phyloP scores from a whole-genome alignment of 2,888 invertebrate genomes.

The Stenoptilia bipunctidactyla region DNA sequence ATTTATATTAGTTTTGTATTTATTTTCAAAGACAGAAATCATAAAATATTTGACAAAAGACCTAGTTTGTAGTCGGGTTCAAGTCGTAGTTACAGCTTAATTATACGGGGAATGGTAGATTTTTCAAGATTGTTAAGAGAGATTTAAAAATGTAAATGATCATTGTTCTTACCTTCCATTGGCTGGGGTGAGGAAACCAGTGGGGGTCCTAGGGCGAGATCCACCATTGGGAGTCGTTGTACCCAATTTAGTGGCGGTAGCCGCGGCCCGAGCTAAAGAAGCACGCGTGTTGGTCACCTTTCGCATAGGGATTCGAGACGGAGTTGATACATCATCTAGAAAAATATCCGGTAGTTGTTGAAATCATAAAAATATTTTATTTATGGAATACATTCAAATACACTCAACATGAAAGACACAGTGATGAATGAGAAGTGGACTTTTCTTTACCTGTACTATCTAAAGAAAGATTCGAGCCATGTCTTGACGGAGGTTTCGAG shows the following conservation, averaged over 20 bases:
- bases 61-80: too few species aligned
- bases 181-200: slow-evolving; percentile 82
- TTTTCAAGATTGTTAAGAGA: too few species aligned
- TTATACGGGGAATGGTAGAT: too few species aligned
- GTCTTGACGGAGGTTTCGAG: slow-evolving; percentile 93
- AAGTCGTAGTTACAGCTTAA: too few species aligned
- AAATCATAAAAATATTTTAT: not conserved
- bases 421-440: too few species aligned
- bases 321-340: slow-evolving; percentile 79
- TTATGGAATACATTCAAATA: not conserved
- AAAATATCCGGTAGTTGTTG: not conserved
- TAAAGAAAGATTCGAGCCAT: slow-evolving; percentile 91
- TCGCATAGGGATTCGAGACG: slow-evolving; percentile 85
- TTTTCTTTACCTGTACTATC: slow-evolving; percentile 89
- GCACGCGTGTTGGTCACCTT: slow-evolving; percentile 74
- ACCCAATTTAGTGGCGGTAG: slow-evolving; percentile 72
- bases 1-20: not conserved
- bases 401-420: slow-evolving; percentile 3
- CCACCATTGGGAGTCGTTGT: slow-evolving; percentile 72
- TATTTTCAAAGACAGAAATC: too few species aligned
- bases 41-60: too few species aligned
- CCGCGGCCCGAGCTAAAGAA: slow-evolving; percentile 68
- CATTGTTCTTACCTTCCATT: slow-evolving; percentile 78
- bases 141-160: too few species aligned
- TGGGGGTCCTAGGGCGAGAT: slow-evolving; percentile 81